phyloP scores from a whole-genome alignment of 1,140 invertebrate genomes.

The Drosophila yakuba region DNA sequence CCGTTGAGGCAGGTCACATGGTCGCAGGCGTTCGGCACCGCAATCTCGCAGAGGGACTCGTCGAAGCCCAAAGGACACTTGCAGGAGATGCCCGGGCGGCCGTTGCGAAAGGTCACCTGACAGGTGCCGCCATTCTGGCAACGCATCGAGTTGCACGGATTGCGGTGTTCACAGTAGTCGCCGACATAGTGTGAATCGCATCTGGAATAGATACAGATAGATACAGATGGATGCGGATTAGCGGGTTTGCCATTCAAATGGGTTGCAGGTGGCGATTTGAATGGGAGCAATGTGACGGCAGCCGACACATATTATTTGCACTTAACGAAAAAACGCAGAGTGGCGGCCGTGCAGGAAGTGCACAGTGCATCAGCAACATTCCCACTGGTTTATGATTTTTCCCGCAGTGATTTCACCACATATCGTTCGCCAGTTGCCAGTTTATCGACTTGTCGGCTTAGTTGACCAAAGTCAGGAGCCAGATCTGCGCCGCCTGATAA shows the following conservation, averaged over 20 bases:
- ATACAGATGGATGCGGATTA: slow-evolving; percentile 21
- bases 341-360: not conserved
- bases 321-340: not conserved
- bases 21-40: slow-evolving; percentile 95
- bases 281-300: slow-evolving; percentile 2
- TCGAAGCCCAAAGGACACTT: slow-evolving; percentile 95
- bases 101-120: slow-evolving; percentile 88
- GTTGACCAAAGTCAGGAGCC: slow-evolving; percentile 30
- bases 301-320: not conserved
- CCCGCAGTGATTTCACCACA: slow-evolving; percentile 7
- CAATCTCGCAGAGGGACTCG: slow-evolving; percentile 96
- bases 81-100: slow-evolving; percentile 92
- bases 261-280: slow-evolving; percentile 7
- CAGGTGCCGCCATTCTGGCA: slow-evolving; percentile 98
- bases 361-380: not conserved
- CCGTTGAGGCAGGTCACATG: slow-evolving; percentile 93
- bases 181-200: slow-evolving; percentile 96
- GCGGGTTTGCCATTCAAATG: not conserved
- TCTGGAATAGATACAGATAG: slow-evolving; percentile 87
- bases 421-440: slow-evolving; percentile 23
- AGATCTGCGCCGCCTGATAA: slow-evolving; percentile 60
- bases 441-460: slow-evolving; percentile 46
- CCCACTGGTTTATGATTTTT: not conserved
- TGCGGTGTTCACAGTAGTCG: slow-evolving; percentile 96
- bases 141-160: slow-evolving; percentile 95